Evolutionary conservation across 2,888 invertebrate genomes (phyloP), one percentile per base, ranked within the genome.

Genomic region (Blomia tropicalis): DNA sequence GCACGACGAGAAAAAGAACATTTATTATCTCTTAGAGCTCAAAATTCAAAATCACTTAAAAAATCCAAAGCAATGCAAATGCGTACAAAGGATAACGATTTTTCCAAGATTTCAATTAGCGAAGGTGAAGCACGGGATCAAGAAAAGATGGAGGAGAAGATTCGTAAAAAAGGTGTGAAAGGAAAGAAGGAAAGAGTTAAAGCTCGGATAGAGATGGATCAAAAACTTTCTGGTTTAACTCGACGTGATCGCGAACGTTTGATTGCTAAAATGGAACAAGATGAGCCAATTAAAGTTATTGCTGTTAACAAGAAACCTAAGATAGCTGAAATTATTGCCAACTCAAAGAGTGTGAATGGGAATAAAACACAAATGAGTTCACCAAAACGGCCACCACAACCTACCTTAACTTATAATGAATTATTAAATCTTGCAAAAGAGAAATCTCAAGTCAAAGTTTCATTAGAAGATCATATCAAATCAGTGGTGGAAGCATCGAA

Each of bases 71-170:
- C 66, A 44, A 67, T 67, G 67, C 65, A 66, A 41, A 63, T 65
- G 25, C 58, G 67, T 1, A 67, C 67, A 17, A 66, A 67, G 51
- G 67, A 67, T 41, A 67, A 67, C 60, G 66, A 67, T 53, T 67
- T 67, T 53, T 64, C 65, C 31, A 51, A 44, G 43, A 67, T 67
- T 23, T 60, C 32, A 11, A 51, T 67, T 7, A 65, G 66, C 23
- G 66, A 65, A 19, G 66, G 63, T 36, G 63, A 67, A 36, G 22
- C 62, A 14, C 62, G 61, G 43, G 41, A 66, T 19, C 63, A 66
- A 36, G 51, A 62, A 32, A 64, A 64, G 51, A 63, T 63, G 19
- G 67, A 67, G 36, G 51, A 27, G 11, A 63, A 66, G 59, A 41
- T 68, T 11, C 31, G 54, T 19, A 30, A 59, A 27, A 59, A 62